Evolutionary conservation across 2,888 invertebrate species (phyloP), one percentile per base, ranked within the genome.

Genomic region (Cataglyphis cursor): DNA sequence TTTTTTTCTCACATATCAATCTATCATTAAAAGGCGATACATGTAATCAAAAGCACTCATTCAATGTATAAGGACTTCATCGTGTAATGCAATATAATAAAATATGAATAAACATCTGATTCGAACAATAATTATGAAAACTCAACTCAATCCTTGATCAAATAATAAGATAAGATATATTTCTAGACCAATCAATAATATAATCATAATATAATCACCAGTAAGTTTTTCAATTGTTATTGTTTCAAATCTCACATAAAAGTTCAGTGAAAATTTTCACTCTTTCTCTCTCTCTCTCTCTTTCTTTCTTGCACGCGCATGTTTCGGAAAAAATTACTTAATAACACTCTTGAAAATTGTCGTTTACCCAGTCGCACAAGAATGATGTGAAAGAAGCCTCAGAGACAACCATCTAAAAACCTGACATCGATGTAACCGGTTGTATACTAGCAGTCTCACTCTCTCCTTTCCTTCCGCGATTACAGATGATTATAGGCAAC

Each of bases 401-500:
- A 21, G 9, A 59, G 74, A 54, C 68, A 54, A 81, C 76, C 82
- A 89, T 89, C 88, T 87, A 85, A 85, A 90, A 92, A 92, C 81
- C 81, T 85, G 85, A 85, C 83, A 88, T 88, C 87, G 41, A 24
- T 78, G 82, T 82, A 85, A 87, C 76, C 85, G 87, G 88, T 91
- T 84, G 83, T 54, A 72, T 57, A 72, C 73, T 75, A 48, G 64
- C 41, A 44, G 38, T 70, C 66, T 24, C 73, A 44, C 54, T 72
- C 70, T 81, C 81, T 38, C 87, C 86, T 83, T 85, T 87, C 80
- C 72, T 85, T 75, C 89, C 87, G 81, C 89, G 91, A 92, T 92
- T 92, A 92, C 84, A 87, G 86, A 88, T 90, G 91, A 92, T 93
- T 92, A 91, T 82, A 88, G 89, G 84, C 84, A 64, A 81, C 82